Evolutionary conservation across 2,888 invertebrate species (phyloP).

Genomic region (Unio pictorum): DNA sequence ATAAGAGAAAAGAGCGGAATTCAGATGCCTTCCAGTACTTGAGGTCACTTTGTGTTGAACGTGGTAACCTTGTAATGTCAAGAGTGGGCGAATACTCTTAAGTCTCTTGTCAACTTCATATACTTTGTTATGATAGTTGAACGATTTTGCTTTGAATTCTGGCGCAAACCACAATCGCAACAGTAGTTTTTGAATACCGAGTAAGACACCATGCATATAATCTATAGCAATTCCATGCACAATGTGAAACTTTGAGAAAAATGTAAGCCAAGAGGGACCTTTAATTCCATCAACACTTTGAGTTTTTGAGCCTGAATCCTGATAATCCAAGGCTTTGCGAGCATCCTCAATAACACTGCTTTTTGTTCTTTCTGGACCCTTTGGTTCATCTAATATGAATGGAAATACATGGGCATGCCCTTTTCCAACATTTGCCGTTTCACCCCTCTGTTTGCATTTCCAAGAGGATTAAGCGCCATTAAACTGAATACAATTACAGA

Average conservation of each 20-base stretch:
- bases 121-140: too few species aligned
- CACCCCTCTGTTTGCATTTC: neutral
- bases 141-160: neutral
- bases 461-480: slow-evolving; percentile 8
- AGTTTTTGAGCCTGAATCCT: neutral
- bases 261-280: neutral
- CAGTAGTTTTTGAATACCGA: too few species aligned
- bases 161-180: neutral
- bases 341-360: slow-evolving; percentile 4
- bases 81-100: too few species aligned
- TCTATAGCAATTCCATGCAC: neutral
- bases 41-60: too few species aligned
- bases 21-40: too few species aligned
- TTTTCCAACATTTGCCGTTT: too few species aligned
- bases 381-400: too few species aligned
- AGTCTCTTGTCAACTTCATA: too few species aligned
- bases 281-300: neutral
- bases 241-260: neutral
- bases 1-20: too few species aligned
- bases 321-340: neutral
- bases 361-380: neutral
- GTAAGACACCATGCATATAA: neutral
- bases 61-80: too few species aligned
- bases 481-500: slow-evolving; percentile 4
- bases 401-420: too few species aligned